These are phyloP conservation scores for Corythornis cristatus DNA, from an alignment of 2,113 vertebrate genomes.

Conservation along the genomic window DNA sequence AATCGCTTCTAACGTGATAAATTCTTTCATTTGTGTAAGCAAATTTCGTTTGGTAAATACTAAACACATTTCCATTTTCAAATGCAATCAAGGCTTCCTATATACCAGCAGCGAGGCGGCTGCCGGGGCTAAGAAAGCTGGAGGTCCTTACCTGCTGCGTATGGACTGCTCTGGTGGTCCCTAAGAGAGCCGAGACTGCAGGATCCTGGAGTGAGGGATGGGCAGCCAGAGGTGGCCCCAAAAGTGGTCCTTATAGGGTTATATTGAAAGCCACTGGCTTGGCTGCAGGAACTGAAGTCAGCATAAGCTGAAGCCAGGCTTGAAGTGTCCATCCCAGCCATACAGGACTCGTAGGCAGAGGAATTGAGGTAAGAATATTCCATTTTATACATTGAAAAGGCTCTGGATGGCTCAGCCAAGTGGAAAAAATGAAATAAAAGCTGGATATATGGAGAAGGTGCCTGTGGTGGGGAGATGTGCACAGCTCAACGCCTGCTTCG, in stretches of 20 bases:
- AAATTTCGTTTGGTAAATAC: slow-evolving; percentile 99
- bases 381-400: slow-evolving; percentile 99
- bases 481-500: slow-evolving; percentile 97
- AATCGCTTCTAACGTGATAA: slow-evolving; percentile 99
- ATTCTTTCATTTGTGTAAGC: slow-evolving; percentile 99
- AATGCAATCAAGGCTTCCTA: slow-evolving; percentile 98
- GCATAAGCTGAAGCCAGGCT: slow-evolving; percentile 99
- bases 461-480: slow-evolving; percentile 93
- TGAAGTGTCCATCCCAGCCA: slow-evolving; percentile 99
- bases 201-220: slow-evolving; percentile 97
- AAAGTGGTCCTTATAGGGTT: slow-evolving; percentile 99
- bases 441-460: slow-evolving; percentile 81
- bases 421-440: slow-evolving; percentile 79
- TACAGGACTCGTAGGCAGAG: slow-evolving; percentile 99
- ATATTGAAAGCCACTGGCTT: slow-evolving; percentile 99
- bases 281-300: slow-evolving; percentile 99
- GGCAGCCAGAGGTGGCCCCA: slow-evolving; percentile 96
- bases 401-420: slow-evolving; percentile 89
- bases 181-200: slow-evolving; percentile 98
- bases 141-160: slow-evolving; percentile 97
- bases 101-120: slow-evolving; percentile 85
- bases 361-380: slow-evolving; percentile 99
- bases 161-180: slow-evolving; percentile 99
- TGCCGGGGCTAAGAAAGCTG: slow-evolving; percentile 78
- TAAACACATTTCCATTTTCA: slow-evolving; percentile 99